Conservation (phyloP, 2,888 invertebrate genomes). For the Apotomis capreana region DNA sequence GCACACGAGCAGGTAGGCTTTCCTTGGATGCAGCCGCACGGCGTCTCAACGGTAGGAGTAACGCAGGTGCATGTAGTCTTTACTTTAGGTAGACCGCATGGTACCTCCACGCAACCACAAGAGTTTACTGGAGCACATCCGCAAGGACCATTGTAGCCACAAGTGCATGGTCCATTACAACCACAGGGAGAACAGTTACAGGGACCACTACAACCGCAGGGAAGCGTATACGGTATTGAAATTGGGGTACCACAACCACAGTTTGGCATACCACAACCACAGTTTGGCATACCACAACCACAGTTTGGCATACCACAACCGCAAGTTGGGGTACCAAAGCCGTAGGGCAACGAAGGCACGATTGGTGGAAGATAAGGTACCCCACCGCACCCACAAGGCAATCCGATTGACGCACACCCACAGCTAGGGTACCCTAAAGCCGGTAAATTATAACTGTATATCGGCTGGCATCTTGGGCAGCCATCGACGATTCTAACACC, state of each 20-base stretch:
- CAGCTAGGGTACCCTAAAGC: slow-evolving; percentile 41
- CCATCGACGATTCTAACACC: slow-evolving; percentile 31
- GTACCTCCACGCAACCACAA: slow-evolving; percentile 41
- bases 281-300: slow-evolving; percentile 16
- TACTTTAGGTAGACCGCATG: slow-evolving; percentile 38
- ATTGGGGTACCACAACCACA: slow-evolving; percentile 43
- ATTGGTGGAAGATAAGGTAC: background rate
- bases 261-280: background rate
- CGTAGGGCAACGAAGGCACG: background rate
- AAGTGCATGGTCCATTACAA: too few species aligned
- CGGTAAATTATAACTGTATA: slow-evolving; percentile 32
- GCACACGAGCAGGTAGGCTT: slow-evolving; percentile 40
- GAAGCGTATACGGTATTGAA: slow-evolving; percentile 2
- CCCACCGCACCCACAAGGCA: slow-evolving; percentile 8
- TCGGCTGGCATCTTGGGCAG: slow-evolving; percentile 25
- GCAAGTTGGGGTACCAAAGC: background rate
- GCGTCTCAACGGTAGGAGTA: slow-evolving; percentile 30
- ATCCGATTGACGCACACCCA: slow-evolving; percentile 34
- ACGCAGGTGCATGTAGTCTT: slow-evolving; percentile 41
- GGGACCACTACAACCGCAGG: background rate
- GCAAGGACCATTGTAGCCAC: slow-evolving; percentile 44
- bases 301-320: slow-evolving; percentile 14
- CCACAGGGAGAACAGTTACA: too few species aligned
- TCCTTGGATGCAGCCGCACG: slow-evolving; percentile 38
- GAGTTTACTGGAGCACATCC: slow-evolving; percentile 22